phyloP scores from a whole-genome alignment of 2,888 invertebrate genomes.

The Cataglyphis rosenhaueri region DNA sequence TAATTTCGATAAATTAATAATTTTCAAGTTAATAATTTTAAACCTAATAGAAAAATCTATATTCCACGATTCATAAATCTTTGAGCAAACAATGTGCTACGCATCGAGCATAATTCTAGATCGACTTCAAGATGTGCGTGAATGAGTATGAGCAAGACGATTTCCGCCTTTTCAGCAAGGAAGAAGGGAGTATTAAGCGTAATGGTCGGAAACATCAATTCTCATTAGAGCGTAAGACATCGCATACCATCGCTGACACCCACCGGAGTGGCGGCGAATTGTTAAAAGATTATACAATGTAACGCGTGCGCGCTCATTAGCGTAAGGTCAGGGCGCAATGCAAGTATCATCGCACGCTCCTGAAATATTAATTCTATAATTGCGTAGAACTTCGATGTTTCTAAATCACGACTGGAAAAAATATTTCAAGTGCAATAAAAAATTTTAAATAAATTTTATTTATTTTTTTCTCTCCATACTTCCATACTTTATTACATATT shows the following conservation, averaged over 20 bases:
- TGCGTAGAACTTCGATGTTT: background rate
- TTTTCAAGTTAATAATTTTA: background rate
- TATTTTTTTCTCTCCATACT: background rate
- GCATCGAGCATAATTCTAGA: conserved; percentile 18
- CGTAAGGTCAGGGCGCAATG: conserved; percentile 68
- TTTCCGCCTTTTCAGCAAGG: conserved; percentile 70
- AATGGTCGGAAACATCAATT: conserved; percentile 84
- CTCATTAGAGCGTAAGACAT: conserved; percentile 78
- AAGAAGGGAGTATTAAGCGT: conserved; percentile 74
- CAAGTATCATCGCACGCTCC: conserved; percentile 58
- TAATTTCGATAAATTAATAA: background rate
- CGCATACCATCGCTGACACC: conserved; percentile 72
- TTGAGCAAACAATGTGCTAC: background rate
- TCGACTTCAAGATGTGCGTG: conserved; percentile 6
- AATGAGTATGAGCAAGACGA: conserved; percentile 51
- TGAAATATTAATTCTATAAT: conserved; percentile 68
- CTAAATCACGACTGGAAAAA: background rate
- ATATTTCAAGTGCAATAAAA: background rate
- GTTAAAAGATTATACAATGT: conserved; percentile 51
- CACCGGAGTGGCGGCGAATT: conserved; percentile 48
- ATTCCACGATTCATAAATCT: background rate
- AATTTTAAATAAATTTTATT: background rate
- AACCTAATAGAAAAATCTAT: background rate
- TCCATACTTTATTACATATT: background rate
- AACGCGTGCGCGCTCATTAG: conserved; percentile 38